Evolutionary conservation across 2,797 vertebrate genomes (phyloP).

Genomic region (Pyrocephalus nanus): DNA sequence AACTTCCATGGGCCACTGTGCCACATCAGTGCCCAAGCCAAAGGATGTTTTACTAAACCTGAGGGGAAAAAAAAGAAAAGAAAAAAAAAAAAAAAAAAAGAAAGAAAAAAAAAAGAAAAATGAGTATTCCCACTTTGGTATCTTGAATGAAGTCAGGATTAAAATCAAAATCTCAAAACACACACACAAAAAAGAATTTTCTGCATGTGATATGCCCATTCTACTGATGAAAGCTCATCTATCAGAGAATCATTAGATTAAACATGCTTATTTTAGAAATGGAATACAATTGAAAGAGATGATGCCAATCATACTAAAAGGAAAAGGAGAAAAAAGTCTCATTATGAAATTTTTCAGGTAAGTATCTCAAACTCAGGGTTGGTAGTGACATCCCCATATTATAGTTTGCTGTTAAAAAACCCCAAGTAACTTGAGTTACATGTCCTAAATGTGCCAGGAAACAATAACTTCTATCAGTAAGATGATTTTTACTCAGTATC

Average conservation of each 20-base stretch:
- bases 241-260: neutral
- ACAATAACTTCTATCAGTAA: neutral
- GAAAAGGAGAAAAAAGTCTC: neutral
- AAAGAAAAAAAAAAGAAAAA: neutral
- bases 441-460: neutral
- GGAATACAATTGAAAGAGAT: neutral
- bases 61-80: rapidly evolving
- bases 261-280: neutral
- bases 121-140: neutral
- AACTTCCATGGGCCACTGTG: neutral
- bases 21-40: neutral
- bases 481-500: neutral
- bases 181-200: neutral
- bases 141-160: neutral
- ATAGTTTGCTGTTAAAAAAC: neutral
- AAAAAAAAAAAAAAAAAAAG: no score
- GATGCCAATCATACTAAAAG: neutral
- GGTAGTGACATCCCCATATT: neutral
- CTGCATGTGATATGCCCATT: neutral
- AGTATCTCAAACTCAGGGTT: neutral
- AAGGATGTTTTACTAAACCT: neutral
- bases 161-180: neutral
- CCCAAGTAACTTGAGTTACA: neutral
- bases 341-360: neutral
- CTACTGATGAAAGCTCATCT: neutral